These are phyloP conservation scores for Oncorhynchus mykiss DNA, from an alignment of 2,113 vertebrate species.

Conservation along the genomic window DNA sequence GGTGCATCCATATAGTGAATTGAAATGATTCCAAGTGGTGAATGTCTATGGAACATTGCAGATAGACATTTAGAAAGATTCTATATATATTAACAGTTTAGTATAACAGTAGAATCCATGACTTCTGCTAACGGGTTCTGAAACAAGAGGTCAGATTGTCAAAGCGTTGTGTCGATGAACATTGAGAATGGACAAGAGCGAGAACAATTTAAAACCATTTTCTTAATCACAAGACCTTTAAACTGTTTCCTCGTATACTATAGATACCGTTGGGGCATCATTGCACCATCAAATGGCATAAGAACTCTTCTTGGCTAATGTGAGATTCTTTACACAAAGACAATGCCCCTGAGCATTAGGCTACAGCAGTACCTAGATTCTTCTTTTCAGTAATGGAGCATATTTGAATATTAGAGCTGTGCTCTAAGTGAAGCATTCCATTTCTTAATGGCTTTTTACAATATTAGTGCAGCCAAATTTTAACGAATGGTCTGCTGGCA, in stretches of 20 bases:
- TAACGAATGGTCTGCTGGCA: slow-evolving; percentile 35
- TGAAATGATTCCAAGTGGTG: slow-evolving; percentile 2
- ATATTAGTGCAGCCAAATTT: slow-evolving; percentile 17
- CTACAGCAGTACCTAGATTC: slow-evolving; percentile 7
- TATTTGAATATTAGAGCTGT: not conserved
- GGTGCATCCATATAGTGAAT: slow-evolving; percentile 19
- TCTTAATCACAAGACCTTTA: not conserved
- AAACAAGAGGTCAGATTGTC: slow-evolving; percentile 59
- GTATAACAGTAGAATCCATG: not conserved
- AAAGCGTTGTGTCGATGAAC: slow-evolving; percentile 59
- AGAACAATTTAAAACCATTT: not conserved
- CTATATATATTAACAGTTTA: not conserved
- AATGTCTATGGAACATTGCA: not conserved
- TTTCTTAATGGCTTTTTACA: slow-evolving; percentile 11
- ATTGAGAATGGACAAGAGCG: slow-evolving; percentile 37
- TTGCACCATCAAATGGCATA: not conserved
- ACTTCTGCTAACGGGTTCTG: slow-evolving; percentile 22
- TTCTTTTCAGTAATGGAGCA: not conserved
- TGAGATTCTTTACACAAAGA: not conserved
- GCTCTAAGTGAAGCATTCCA: not conserved
- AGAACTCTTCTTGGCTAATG: slow-evolving; percentile 1
- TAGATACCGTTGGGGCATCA: not conserved
- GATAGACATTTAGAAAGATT: not conserved
- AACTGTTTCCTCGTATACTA: not conserved
- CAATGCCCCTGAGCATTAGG: not conserved